A percentile compares a stretch with the other conserved stretches of the same genome.
Evolutionary conservation across 2,888 invertebrate genomes (phyloP).

Genomic region (Urechis unicinctus): DNA sequence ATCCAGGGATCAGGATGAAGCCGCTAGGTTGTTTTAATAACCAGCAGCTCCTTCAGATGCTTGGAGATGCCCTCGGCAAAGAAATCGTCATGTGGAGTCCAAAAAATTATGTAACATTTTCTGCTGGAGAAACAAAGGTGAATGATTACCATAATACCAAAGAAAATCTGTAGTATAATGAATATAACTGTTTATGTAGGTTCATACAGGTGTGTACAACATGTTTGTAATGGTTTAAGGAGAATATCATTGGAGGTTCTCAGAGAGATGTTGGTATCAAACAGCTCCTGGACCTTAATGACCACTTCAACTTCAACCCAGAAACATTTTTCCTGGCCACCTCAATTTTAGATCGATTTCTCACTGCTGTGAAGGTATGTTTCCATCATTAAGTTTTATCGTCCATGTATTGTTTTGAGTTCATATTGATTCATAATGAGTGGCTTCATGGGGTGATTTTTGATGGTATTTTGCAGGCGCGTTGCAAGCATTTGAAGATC

Average conservation of each 20-base stretch:
- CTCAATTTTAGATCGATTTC: slow-evolving; percentile 41
- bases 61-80: slow-evolving; percentile 34
- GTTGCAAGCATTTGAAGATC: slow-evolving; percentile 73
- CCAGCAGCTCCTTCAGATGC: slow-evolving; percentile 36
- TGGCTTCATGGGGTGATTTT: background rate
- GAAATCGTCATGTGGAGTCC: slow-evolving; percentile 37
- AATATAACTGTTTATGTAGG: too few relatives aligned
- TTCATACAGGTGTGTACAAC: too few relatives aligned
- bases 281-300: slow-evolving; percentile 33
- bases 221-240: too few relatives aligned
- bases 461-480: slow-evolving; percentile 32
- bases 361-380: slow-evolving; percentile 42
- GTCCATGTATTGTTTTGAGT: too few relatives aligned
- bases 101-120: slow-evolving; percentile 12
- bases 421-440: too few relatives aligned
- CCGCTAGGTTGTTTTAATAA: slow-evolving; percentile 36
- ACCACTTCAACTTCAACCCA: slow-evolving; percentile 34
- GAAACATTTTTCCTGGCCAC: slow-evolving; percentile 42
- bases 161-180: too few relatives aligned
- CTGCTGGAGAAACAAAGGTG: background rate
- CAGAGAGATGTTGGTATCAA: slow-evolving; percentile 32
- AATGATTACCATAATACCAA: background rate
- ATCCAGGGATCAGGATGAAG: slow-evolving; percentile 27
- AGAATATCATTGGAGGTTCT: too few relatives aligned
- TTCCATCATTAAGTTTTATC: too few relatives aligned